Base-by-base conservation (phyloP, 2,113 vertebrate genomes). In the Picathartes gymnocephalus region DNA sequence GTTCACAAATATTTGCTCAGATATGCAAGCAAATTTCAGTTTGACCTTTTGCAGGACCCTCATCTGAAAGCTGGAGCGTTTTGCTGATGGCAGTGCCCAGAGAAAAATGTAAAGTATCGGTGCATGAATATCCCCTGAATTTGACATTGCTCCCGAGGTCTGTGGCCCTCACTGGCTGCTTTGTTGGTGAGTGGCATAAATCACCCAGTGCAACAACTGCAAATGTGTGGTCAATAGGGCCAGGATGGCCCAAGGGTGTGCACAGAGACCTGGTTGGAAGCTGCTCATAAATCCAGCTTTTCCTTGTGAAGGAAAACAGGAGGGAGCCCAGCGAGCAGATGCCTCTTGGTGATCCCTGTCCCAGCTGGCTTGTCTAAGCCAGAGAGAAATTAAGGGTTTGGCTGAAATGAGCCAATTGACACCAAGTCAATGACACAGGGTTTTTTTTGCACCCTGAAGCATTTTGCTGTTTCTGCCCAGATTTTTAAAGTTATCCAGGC, bases 1-100 rank as follows among this genome's bases (percentile, higher is more conserved):
- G 58, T 78, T 85, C 84, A 45, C 93, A 92, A 94, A 95, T 90
- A 96, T 96, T 97, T 96, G 83, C 80, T 94, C 86, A 42, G 79
- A 91, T 66, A 64, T 4, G 73, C 68, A 70, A 84, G 95, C 58
- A 56, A 54, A 91, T 95, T 82, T 88, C 94, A 86, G 4, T 73
- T 48, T 86, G 89, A 84, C 93, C 87, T 92, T 83, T 64, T 35
- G 23, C 14, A 31, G 86, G 95, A 86, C 88, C 86, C 86, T 84
- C 71, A 77, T 88, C 81, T 90, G 84, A 93, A 92, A 79, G 57
- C 18, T 9, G 64, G 66, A 92, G 76, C 0, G 1, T 73, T 94
- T 80, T 78, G 95, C 92, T 92, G 94, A 66, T 0, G 3, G 91
- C 0, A 1, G 44, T 11, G 51, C 94, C 80, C 15, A 4, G 83